Percentiles rank a stretch among this genome's conserved stretches.
These are phyloP conservation scores for Lagenorhynchus albirostris DNA, from an alignment of 2,113 vertebrate species.

Conservation along the genomic window DNA sequence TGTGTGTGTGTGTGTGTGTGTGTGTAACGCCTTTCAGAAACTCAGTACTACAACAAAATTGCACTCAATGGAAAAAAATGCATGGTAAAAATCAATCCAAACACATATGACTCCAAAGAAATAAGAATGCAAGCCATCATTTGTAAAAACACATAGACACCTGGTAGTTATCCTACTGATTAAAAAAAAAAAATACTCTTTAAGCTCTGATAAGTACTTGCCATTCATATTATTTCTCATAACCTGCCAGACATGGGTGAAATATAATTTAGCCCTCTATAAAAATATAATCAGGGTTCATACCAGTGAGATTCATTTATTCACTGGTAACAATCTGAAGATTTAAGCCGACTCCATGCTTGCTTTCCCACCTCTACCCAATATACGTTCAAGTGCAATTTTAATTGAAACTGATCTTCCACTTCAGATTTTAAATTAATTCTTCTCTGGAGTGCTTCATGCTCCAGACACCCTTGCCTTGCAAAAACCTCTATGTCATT, in stretches of 20 bases:
- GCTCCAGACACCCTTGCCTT: conserved; percentile 83
- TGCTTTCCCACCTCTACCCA: conserved; percentile 68
- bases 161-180: background rate
- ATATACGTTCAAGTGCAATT: conserved; percentile 81
- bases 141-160: background rate
- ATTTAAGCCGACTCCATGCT: conserved; percentile 62
- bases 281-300: conserved; percentile 61
- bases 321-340: conserved; percentile 68
- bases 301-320: conserved; percentile 51
- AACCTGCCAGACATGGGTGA: background rate
- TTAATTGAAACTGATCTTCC: conserved; percentile 94
- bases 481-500: conserved; percentile 83
- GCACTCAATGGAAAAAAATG: background rate
- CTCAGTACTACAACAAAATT: background rate
- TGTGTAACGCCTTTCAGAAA: background rate
- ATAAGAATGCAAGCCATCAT: background rate
- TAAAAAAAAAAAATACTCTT: background rate
- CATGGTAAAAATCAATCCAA: background rate
- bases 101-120: background rate
- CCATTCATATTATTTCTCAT: background rate
- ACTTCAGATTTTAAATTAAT: conserved; percentile 91
- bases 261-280: conserved; percentile 51
- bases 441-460: conserved; percentile 87
- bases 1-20: background rate
- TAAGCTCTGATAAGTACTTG: background rate